Percentiles rank a stretch among this genome's conserved stretches.
Conservation (phyloP, 2,113 vertebrate genomes). For the Microcebus jonahi region DNA sequence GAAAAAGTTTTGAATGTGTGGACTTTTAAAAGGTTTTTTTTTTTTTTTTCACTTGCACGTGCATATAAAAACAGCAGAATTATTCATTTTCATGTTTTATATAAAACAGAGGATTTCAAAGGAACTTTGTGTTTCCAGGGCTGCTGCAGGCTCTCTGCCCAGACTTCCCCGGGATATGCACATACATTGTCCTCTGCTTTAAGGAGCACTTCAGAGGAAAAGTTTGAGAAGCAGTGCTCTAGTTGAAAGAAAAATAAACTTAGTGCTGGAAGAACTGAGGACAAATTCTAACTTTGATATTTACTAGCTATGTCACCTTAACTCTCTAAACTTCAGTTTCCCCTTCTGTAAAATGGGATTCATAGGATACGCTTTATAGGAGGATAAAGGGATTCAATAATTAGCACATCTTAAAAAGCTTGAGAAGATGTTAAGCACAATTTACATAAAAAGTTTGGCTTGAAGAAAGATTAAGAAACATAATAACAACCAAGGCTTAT, state of each 20-base stretch:
- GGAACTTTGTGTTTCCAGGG: constrained; percentile 77
- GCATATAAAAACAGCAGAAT: constrained; percentile 75
- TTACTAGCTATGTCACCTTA: constrained; percentile 13
- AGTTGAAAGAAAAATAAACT: constrained; percentile 75
- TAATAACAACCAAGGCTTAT: not conserved
- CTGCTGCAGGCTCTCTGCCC: constrained; percentile 75
- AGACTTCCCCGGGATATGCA: constrained; percentile 57
- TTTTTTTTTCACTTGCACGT: constrained; percentile 54
- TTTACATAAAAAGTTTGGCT: not conserved
- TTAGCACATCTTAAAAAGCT: not conserved
- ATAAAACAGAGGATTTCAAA: constrained; percentile 79
- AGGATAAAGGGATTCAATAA: not conserved
- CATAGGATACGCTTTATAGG: accelerated
- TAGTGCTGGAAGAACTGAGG: constrained; percentile 49
- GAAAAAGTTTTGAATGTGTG: constrained; percentile 69
- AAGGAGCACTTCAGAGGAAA: constrained; percentile 76
- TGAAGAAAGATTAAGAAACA: not conserved
- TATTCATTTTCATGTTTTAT: constrained; percentile 78
- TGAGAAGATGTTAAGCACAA: not conserved
- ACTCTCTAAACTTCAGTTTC: constrained; percentile 35
- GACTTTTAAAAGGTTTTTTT: constrained; percentile 64
- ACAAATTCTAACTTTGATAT: constrained; percentile 57
- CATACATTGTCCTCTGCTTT: constrained; percentile 54
- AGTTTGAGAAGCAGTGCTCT: constrained; percentile 60
- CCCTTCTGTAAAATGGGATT: not conserved